Base-by-base conservation (phyloP, 2,888 invertebrate genomes). In the Acanthosepion esculentum region DNA sequence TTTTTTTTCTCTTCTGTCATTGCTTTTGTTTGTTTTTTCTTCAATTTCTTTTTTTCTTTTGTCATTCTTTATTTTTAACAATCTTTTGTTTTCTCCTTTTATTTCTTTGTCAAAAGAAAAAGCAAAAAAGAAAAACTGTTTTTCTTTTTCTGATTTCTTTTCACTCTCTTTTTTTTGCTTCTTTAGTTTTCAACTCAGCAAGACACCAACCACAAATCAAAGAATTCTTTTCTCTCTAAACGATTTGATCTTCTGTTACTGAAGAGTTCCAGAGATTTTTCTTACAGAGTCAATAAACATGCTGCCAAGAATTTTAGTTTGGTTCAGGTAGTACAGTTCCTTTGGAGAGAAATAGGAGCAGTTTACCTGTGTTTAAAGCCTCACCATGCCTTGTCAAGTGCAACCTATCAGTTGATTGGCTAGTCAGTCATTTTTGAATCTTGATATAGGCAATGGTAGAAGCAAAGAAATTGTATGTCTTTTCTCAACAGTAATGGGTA, bases 291-390 rank as follows among this genome's bases (percentile, higher is more conserved):
- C n/a, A 78, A 78, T 78, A 78, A 15, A 78, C n/a, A 33, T n/a
- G 78, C 78, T 78, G n/a, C n/a, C n/a, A 78, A n/a, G 59, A 59
- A 59, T 59, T 78, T 78, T 78, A 15, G 33, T 78, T 78, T 78
- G n/a, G n/a, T 78, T 78, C 78, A 78, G 78, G 33, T 78, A 78
- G 78, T 78, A 78, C 78, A n/a, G n/a, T 78, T 78, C n/a, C 78
- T 78, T 78, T 33, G n/a, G 78, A 78, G 78, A 78, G n/a, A 18
- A 33, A 78, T 59, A 10, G 33, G 78, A 78, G 78, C 78, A 33
- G 78, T 78, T 78, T 78, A 78, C 78, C 78, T 78, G n/a, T 4
- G 12, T n/a, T 78, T 33, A 15, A n/a, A 78, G n/a, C 78, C n/a
- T 78, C n/a, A 15, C 78, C 78, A 18, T 78, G 78, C n/a, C n/a